These are phyloP conservation scores for Bimastos eiseni DNA, from an alignment of 2,888 invertebrate species.

Conservation along the genomic window DNA sequence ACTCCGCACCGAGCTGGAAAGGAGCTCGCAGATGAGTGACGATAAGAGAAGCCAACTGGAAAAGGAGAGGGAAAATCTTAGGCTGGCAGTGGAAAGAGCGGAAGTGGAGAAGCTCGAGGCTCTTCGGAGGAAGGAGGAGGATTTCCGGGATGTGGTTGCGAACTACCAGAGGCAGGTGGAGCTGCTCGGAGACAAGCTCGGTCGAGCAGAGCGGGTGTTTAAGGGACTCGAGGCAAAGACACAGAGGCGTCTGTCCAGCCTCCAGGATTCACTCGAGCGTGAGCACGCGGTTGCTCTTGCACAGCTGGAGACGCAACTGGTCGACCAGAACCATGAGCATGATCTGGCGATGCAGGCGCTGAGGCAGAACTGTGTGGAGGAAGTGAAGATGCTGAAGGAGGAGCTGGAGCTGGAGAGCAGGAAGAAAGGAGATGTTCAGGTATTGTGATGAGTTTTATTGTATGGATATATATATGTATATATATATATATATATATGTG, in stretches of 20 bases:
- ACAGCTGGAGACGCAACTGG: slow-evolving; percentile 50
- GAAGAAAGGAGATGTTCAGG: not conserved
- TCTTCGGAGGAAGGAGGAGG: slow-evolving; percentile 22
- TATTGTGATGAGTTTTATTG: too few relatives aligned
- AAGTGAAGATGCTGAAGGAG: slow-evolving; percentile 45
- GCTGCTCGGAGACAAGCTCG: slow-evolving; percentile 29
- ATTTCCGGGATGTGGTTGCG: slow-evolving; percentile 31
- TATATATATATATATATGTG: too few relatives aligned
- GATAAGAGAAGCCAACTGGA: slow-evolving; percentile 38
- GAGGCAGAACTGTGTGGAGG: slow-evolving; percentile 44
- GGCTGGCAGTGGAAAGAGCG: slow-evolving; percentile 41
- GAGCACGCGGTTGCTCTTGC: slow-evolving; percentile 51
- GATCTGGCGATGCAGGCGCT: slow-evolving; percentile 49
- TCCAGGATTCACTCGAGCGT: slow-evolving; percentile 43
- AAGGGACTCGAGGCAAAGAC: slow-evolving; percentile 31
- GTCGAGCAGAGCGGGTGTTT: slow-evolving; percentile 29
- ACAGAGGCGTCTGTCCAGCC: slow-evolving; percentile 9
- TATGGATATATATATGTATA: too few relatives aligned
- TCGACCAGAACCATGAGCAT: slow-evolving; percentile 47
- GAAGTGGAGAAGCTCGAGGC: slow-evolving; percentile 42
- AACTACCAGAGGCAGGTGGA: slow-evolving; percentile 44
- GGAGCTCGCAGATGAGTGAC: not conserved
- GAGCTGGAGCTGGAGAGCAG: slow-evolving; percentile 41
- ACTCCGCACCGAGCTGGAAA: slow-evolving; percentile 35
- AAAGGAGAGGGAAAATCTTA: slow-evolving; percentile 42